Percentiles rank a stretch among this genome's conserved stretches.
Conservation (phyloP, 2,888 invertebrate species). For the Callyntrura sp. region DNA sequence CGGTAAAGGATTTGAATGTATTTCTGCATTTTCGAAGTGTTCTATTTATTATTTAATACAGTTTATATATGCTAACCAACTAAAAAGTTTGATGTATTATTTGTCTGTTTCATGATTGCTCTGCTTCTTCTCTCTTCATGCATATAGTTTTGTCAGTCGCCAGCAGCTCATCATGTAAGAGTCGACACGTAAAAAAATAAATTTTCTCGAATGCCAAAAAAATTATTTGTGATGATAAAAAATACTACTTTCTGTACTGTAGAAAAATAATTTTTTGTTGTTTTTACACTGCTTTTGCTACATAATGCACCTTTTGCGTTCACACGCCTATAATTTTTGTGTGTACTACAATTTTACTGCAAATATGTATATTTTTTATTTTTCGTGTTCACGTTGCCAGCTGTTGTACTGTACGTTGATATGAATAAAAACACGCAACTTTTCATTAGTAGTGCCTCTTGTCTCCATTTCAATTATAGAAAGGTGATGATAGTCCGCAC, state of each 20-base stretch:
- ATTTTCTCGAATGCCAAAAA: slow-evolving; percentile 60
- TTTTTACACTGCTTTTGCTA: not conserved
- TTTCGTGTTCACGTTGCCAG: slow-evolving; percentile 8
- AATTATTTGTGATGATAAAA: slow-evolving; percentile 32
- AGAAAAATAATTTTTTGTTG: slow-evolving; percentile 13
- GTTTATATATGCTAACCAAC: slow-evolving; percentile 41
- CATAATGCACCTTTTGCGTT: not conserved
- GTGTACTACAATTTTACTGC: not conserved
- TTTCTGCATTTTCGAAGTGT: slow-evolving; percentile 1
- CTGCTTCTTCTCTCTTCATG: slow-evolving; percentile 80
- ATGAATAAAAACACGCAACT: too few species aligned
- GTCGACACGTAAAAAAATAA: slow-evolving; percentile 56
- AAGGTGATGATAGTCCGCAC: too few species aligned
- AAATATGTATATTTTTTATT: slow-evolving; percentile 6
- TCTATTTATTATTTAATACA: not conserved
- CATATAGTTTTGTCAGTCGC: slow-evolving; percentile 84
- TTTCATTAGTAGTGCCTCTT: too few species aligned
- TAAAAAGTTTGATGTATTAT: slow-evolving; percentile 55
- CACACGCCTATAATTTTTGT: not conserved
- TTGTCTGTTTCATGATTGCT: slow-evolving; percentile 81
- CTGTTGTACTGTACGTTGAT: too few species aligned
- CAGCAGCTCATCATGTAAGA: slow-evolving; percentile 84
- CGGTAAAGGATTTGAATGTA: too few species aligned
- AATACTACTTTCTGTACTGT: slow-evolving; percentile 4
- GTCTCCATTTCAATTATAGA: not conserved